Base-by-base conservation (phyloP, 2,888 invertebrate genomes). In the Mechanitis messenoides region DNA sequence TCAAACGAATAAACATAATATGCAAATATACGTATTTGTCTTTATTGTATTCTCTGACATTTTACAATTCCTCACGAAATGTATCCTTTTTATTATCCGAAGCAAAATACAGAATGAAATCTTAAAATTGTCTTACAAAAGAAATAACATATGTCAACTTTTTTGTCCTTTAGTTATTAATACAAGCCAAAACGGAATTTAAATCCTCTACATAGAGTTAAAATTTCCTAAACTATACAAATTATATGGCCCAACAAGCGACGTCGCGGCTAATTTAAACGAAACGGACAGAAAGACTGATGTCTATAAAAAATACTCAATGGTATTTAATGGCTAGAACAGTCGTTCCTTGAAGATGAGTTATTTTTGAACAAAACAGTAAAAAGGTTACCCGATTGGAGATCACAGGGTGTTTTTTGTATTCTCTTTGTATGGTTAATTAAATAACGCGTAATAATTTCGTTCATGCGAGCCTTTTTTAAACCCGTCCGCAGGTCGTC, bases 221-320 rank as follows among this genome's bases (percentile, higher is more conserved):
- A 65, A 62, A 59, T 67, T 68, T 69, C 62, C 66, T 70, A 70
- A 42, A 42, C 9, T 42, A 3, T 42, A 42, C 42, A 42, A 71
- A 70, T 73, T 74, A 72, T 70, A 68, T 72, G 80, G 76, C 77
- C 73, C 71, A 67, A 69, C 74, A 68, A 71, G 68, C 68, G 76
- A 76, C 74, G 82, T 81, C 79, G 68, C 77, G 80, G 80, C 75
- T 83, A 86, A 87, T 87, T 86, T 85, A 80, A 83, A 79, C 77
- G 74, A 73, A 73, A 81, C 81, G 74, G 75, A 74, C 72, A 71
- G 74, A 71, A 72, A 71, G 74, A 73, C 71, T 71, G 77, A 80
- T 77, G 65, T 72, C 79, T 77, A 76, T 78, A 81, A 83, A 81
- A 80, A 79, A 78, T 79, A 72, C 69, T 68, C 64, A 61, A 66